Percentiles rank a stretch among this genome's conserved stretches.
Evolutionary conservation across 2,888 invertebrate species (phyloP).

Genomic region (Blera fallax): DNA sequence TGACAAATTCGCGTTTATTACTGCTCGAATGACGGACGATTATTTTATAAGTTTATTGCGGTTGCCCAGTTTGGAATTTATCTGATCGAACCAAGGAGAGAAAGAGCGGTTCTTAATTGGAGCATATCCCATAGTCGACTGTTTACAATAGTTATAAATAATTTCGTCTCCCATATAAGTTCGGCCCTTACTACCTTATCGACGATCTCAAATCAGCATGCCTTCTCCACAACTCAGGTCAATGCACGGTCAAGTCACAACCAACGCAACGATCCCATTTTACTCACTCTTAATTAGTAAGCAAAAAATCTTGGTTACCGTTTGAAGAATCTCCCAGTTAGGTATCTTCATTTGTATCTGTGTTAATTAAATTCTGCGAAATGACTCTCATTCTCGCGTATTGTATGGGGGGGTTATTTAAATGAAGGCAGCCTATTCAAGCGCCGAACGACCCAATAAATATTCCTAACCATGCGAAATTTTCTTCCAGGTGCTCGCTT

Average conservation of each 20-base stretch:
- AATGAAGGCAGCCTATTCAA: constrained; percentile 64
- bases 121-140: constrained; percentile 45
- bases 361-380: constrained; percentile 70
- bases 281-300: constrained; percentile 64
- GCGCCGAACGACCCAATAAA: constrained; percentile 68
- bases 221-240: constrained; percentile 30
- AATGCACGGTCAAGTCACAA: constrained; percentile 14
- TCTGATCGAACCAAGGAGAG: constrained; percentile 36
- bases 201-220: constrained; percentile 39
- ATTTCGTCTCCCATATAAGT: constrained; percentile 46
- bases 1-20: constrained; percentile 74
- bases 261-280: constrained; percentile 20
- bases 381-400: constrained; percentile 13
- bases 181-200: constrained; percentile 47
- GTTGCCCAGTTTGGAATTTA: constrained; percentile 34
- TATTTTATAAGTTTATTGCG: constrained; percentile 70
- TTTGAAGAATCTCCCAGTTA: not conserved
- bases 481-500: constrained; percentile 15
- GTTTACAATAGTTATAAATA: constrained; percentile 65
- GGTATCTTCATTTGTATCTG: constrained; percentile 50
- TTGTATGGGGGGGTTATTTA: constrained; percentile 54
- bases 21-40: constrained; percentile 68
- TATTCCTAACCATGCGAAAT: constrained; percentile 52
- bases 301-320: constrained; percentile 2
- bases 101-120: constrained; percentile 52